Evolutionary conservation across 2,888 invertebrate genomes (phyloP), one percentile per base, ranked within the genome.

Genomic region (Apotomis turbidana): DNA sequence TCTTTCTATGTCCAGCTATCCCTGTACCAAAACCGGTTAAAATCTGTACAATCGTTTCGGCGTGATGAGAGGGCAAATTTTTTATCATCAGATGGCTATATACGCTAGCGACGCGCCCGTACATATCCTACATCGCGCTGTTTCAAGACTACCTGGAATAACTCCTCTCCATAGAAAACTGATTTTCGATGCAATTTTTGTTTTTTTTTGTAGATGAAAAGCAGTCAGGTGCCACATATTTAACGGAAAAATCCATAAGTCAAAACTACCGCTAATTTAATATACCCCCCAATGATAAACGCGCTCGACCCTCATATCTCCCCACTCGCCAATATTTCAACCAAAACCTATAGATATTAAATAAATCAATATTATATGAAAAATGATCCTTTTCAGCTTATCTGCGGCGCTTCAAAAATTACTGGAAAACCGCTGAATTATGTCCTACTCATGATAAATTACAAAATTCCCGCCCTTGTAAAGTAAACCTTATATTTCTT

Each of bases 281-380:
- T 64, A 64, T n/a, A 12, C 46, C 27, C 15, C 1, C 9, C 44
- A 64, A 55, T 66, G 55, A 66, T 55, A 66, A 46, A 66, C n/a
- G 27, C 41, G 9, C 5, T 12, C 46, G n/a, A 66, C 66, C 66
- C 66, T 55, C 46, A 57, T 66, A 66, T 46, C 46, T 57, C 44
- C 27, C 66, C 8, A 41, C 41, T 12, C 41, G 9, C 55, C 64
- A 66, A 66, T 66, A 66, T 66, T 46, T 66, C 64, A 66, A n/a
- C 12, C 66, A 46, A 66, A 64, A 64, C 66, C 46, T n/a, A 66
- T 55, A 64, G 54, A 54, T 57, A 66, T 66, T 57, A 66, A 57
- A 66, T 66, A 66, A 66, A 57, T 66, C 66, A 57, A 66, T 66
- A 57, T 66, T 66, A 66, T 66, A 66, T 66, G 66, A 66, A 66